Base-by-base conservation (phyloP, 2,888 invertebrate species). In the Chelonus formosanus region DNA sequence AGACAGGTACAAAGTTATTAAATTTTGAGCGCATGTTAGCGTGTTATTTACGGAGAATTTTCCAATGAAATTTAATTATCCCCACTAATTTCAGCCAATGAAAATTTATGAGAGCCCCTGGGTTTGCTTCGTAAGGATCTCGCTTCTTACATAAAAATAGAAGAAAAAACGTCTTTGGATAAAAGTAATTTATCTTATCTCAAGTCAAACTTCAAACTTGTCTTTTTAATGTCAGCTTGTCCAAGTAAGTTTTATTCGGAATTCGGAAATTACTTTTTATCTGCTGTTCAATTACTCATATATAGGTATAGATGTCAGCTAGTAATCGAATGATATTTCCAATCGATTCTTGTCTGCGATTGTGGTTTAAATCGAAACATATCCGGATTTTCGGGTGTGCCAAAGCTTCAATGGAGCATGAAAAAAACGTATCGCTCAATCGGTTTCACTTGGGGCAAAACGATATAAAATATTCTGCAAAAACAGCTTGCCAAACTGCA, bases 61-160 rank as follows among this genome's bases (percentile, higher is more conserved):
- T 45, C 47, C 55, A 35, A 67, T 67, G 43, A 70, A 71, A 69
- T 72, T 70, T 65, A 59, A 69, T 69, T 63, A 68, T 54, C 43
- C 40, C 32, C 48, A 47, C 43, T 69, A 64, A 67, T 71, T 67
- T 63, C 8, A 55, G 55, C 65, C 48, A 53, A 67, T 66, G 65
- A 63, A 63, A 68, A 66, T 68, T 55, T 48, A 63, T 56, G 56
- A 60, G 48, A 31, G 40, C 32, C 53, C n/a, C 48, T 3, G 45
- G 52, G 34, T 52, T 34, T n/a, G 35, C n/a, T 8, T n/a, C 44
- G 4, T 57, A 8, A 52, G 31, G 52, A 52, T 31, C 32, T 32
- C 3, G 10, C 8, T 8, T 52, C 52, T 34, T 8, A 34, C 6
- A 32, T 52, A 8, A 52, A 34, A 32, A 34, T 6, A 31, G 52